Percentiles rank a stretch among this genome's conserved stretches.
These are phyloP conservation scores for Paelopatides confundens DNA, from an alignment of 53 echinoderm and acorn worm species.

Conservation along the genomic window DNA sequence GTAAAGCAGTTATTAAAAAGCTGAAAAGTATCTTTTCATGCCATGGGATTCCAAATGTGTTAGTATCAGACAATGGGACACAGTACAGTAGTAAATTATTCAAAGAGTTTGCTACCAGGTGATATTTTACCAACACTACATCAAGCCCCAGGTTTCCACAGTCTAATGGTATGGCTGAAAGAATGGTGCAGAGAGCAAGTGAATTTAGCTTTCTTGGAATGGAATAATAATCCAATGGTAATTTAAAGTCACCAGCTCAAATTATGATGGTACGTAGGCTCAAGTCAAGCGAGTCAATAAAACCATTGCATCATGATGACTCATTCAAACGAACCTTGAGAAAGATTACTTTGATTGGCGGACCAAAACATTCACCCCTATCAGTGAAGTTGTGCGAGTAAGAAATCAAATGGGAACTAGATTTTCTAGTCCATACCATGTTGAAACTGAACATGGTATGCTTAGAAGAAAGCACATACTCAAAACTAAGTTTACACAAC, in stretches of 20 bases:
- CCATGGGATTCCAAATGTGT: constrained; percentile 41
- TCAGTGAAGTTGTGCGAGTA: too few relatives aligned
- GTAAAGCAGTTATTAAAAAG: constrained; percentile 41
- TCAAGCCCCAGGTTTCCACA: constrained; percentile 41
- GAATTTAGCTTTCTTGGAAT: constrained; percentile 5
- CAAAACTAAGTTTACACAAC: too few relatives aligned
- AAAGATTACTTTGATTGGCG: too few relatives aligned
- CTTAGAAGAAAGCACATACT: too few relatives aligned
- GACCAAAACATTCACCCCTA: too few relatives aligned
- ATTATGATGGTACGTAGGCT: background rate
- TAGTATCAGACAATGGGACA: constrained; percentile 57
- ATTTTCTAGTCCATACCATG: too few relatives aligned
- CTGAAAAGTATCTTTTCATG: constrained; percentile 54
- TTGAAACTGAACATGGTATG: too few relatives aligned
- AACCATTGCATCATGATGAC: too few relatives aligned
- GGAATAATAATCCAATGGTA: background rate
- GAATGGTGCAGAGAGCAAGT: constrained; percentile 29
- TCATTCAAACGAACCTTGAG: too few relatives aligned
- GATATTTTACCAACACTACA: too few relatives aligned
- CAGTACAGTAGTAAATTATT: constrained; percentile 38
- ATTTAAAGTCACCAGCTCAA: background rate
- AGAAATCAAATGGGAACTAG: too few relatives aligned
- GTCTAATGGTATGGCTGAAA: constrained; percentile 9
- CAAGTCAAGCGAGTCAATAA: background rate
- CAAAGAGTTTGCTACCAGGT: too few relatives aligned